Evolutionary conservation across 2,113 vertebrate species (phyloP).

Genomic region (Mastomys coucha): DNA sequence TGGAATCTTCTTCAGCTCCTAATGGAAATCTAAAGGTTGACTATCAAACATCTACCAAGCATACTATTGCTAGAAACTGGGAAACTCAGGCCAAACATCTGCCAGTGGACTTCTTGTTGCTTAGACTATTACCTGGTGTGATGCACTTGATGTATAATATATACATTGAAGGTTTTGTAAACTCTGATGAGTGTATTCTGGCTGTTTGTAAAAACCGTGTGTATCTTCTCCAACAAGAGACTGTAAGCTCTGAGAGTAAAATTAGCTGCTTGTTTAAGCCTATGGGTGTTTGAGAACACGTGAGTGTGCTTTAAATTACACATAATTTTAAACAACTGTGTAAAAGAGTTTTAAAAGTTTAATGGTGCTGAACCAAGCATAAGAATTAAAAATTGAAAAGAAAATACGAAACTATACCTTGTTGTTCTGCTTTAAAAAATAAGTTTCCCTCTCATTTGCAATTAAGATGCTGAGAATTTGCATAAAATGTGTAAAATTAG

Average conservation of each 20-base stretch:
- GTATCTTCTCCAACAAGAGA: conserved; percentile 47
- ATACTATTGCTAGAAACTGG: not conserved
- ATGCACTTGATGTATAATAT: not conserved
- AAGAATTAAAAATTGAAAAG: conserved; percentile 88
- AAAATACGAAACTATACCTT: conserved; percentile 87
- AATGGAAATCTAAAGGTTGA: not conserved
- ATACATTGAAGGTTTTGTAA: not conserved
- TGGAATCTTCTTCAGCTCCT: not conserved
- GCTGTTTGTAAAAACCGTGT: conserved; percentile 20
- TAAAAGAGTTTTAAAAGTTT: conserved; percentile 88
- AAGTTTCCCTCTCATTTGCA: conserved; percentile 88
- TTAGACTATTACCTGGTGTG: not conserved
- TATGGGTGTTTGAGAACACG: conserved; percentile 76
- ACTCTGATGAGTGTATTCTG: not conserved
- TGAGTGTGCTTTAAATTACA: conserved; percentile 80
- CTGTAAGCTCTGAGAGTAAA: conserved; percentile 61
- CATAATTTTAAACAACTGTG: conserved; percentile 84
- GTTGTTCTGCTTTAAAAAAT: conserved; percentile 89
- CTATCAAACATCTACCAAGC: not conserved
- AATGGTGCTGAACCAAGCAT: conserved; percentile 84
- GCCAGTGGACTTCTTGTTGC: not conserved
- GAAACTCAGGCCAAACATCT: not conserved
- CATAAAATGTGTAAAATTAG: conserved; percentile 91
- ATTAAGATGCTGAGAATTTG: conserved; percentile 88
- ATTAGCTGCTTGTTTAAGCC: conserved; percentile 76